A percentile compares a stretch with the other conserved stretches of the same genome.
phyloP scores from a whole-genome alignment of 2,113 vertebrate genomes.

The Anarhynchus alexandrinus region DNA sequence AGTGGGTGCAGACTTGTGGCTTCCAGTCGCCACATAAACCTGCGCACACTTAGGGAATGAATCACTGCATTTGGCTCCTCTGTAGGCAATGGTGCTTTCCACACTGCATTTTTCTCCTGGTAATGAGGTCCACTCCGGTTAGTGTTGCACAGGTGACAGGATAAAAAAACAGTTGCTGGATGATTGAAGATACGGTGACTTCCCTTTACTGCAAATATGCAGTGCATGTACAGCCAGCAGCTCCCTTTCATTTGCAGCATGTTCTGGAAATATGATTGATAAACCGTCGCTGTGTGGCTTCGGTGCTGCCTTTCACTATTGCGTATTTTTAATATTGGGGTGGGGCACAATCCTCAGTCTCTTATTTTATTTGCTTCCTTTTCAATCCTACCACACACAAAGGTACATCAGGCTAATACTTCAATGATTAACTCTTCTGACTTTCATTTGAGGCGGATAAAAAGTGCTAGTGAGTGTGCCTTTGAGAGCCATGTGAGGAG shows the following conservation, averaged over 20 bases:
- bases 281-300: conserved; percentile 25
- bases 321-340: conserved; percentile 12
- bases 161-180: not conserved
- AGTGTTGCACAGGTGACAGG: not conserved
- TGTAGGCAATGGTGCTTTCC: not conserved
- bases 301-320: conserved; percentile 13
- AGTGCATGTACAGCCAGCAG: not conserved
- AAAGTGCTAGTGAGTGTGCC: conserved; percentile 42
- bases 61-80: not conserved
- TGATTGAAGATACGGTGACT: conserved; percentile 15
- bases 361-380: conserved; percentile 43
- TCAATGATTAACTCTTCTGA: conserved; percentile 68
- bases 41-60: fast-evolving
- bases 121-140: not conserved
- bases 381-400: not conserved
- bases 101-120: not conserved
- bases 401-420: conserved; percentile 45
- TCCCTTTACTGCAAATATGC: not conserved
- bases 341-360: not conserved
- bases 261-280: conserved; percentile 32
- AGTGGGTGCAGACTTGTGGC: not conserved
- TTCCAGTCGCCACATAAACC: not conserved
- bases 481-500: conserved; percentile 52
- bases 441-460: conserved; percentile 55
- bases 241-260: not conserved